Evolutionary conservation across 2,113 vertebrate species (phyloP).

Genomic region (Ivindomyrus marchei): DNA sequence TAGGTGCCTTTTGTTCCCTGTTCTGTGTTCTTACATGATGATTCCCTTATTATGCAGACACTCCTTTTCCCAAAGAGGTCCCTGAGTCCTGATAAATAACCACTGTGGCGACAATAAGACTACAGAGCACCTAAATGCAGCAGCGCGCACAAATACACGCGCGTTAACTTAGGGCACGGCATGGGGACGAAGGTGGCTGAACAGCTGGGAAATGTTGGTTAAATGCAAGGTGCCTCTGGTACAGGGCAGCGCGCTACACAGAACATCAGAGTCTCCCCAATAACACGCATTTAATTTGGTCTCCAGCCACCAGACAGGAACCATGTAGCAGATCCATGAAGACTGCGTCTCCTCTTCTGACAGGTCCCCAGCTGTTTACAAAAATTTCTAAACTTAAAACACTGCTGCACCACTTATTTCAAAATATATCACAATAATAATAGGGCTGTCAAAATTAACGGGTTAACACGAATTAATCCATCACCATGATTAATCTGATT

Average conservation of each 20-base stretch:
- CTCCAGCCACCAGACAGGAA: not conserved
- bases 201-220: not conserved
- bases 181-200: not conserved
- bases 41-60: not conserved
- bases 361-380: not conserved
- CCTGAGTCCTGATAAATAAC: not conserved
- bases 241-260: not conserved
- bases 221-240: not conserved
- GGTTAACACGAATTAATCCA: too few relatives aligned
- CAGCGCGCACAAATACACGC: not conserved
- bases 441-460: not conserved
- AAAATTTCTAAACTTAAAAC: not conserved
- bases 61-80: not conserved
- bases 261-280: not conserved
- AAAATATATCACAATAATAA: not conserved
- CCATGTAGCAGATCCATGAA: not conserved
- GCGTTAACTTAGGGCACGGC: not conserved
- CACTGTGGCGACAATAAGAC: not conserved
- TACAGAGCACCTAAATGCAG: not conserved
- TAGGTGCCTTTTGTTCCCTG: not conserved
- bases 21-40: not conserved
- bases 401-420: not conserved
- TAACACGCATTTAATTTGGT: not conserved
- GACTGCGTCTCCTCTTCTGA: not conserved
- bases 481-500: too few relatives aligned